Evolutionary conservation across 2,888 invertebrate species (phyloP).

Genomic region (Nomada ruficornis): DNA sequence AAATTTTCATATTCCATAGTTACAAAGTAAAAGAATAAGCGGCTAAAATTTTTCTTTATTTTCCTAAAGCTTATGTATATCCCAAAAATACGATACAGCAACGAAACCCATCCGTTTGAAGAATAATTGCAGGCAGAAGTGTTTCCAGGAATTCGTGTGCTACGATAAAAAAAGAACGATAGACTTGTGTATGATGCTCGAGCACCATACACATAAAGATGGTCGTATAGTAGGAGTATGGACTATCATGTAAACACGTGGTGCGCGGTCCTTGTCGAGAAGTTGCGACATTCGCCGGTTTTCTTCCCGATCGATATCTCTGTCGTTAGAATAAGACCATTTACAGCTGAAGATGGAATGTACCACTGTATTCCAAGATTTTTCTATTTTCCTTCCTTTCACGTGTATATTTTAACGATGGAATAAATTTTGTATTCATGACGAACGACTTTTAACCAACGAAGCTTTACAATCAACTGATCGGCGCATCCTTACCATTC

Average conservation of each 20-base stretch:
- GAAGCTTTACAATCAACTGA: neutral
- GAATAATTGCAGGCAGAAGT: neutral
- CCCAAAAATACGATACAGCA: neutral
- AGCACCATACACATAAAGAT: neutral
- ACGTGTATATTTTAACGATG: neutral
- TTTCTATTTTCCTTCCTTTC: neutral
- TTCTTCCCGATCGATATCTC: conserved; percentile 53
- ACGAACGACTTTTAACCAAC: neutral
- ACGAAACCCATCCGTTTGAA: neutral
- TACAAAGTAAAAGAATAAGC: no score
- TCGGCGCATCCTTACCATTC: neutral
- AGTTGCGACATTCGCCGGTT: conserved; percentile 44
- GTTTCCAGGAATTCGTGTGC: neutral
- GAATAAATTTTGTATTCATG: neutral
- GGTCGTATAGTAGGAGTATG: neutral
- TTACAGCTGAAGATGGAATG: conserved; percentile 30
- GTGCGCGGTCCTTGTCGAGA: conserved; percentile 17
- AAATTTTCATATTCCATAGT: no score
- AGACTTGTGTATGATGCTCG: neutral
- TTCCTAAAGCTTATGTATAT: neutral
- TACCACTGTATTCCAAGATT: neutral
- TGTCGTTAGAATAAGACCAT: conserved; percentile 35
- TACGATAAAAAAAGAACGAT: neutral
- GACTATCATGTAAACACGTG: conserved; percentile 21
- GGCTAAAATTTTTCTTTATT: no score